Evolutionary conservation across 2,113 vertebrate species (phyloP).

Genomic region (Tachysurus vachellii): DNA sequence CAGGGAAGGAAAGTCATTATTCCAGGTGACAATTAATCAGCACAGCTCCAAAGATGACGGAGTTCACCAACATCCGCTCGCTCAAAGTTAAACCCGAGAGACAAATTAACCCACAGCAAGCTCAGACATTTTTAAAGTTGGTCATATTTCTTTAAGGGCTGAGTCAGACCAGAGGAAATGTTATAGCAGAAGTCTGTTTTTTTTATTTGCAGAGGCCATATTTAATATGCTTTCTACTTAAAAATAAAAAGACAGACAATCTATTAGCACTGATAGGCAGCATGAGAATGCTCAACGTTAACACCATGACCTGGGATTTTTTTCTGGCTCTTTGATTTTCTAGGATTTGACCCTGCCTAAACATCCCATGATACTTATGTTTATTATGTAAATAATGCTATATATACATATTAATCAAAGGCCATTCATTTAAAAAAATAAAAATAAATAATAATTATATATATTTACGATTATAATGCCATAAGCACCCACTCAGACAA

Average conservation of each 20-base stretch:
- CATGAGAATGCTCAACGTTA: background rate
- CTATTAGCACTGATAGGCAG: background rate
- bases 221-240: background rate
- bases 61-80: conserved; percentile 38
- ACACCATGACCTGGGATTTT: background rate
- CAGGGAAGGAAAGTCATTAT: conserved; percentile 31
- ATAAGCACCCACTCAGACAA: too few species aligned
- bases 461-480: too few species aligned
- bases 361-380: too few species aligned
- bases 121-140: conserved; percentile 50
- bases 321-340: background rate
- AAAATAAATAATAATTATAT: background rate
- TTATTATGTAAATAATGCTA: background rate
- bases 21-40: conserved; percentile 45
- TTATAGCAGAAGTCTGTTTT: conserved; percentile 9
- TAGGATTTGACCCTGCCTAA: background rate
- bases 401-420: background rate
- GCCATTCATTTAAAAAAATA: too few species aligned
- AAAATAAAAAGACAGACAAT: background rate
- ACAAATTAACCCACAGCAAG: conserved; percentile 46
- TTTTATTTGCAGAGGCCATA: background rate
- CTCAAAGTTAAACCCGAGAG: conserved; percentile 51
- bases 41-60: conserved; percentile 28
- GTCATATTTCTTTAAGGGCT: conserved; percentile 44
- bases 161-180: conserved; percentile 36